Evolutionary conservation across 1,140 invertebrate species (phyloP).

Genomic region (Drosophila simulans): DNA sequence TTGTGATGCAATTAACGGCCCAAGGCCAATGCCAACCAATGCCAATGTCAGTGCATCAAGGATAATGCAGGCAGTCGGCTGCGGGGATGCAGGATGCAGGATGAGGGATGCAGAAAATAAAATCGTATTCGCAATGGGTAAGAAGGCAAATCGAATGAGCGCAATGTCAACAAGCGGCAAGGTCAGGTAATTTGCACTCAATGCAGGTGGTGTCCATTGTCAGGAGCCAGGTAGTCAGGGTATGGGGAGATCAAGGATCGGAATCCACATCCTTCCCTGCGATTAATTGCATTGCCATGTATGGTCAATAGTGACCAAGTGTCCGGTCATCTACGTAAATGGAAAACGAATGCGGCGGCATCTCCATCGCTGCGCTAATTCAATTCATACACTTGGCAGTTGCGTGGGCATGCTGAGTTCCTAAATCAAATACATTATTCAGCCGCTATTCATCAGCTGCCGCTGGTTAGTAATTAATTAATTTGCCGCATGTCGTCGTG

Average conservation of each 20-base stretch:
- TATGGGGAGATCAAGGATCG: not conserved
- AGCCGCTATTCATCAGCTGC: slow-evolving; percentile 18
- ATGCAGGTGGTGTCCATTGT: not conserved
- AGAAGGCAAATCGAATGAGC: slow-evolving; percentile 57
- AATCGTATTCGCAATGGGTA: slow-evolving; percentile 34
- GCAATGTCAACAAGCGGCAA: slow-evolving; percentile 31
- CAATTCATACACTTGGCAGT: slow-evolving; percentile 36
- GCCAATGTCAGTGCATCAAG: slow-evolving; percentile 14
- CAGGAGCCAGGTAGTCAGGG: not conserved
- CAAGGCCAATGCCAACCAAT: slow-evolving; percentile 14
- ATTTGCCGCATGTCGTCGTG: slow-evolving; percentile 9
- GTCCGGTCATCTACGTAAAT: slow-evolving; percentile 1
- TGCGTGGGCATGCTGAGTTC: not conserved
- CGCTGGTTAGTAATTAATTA: slow-evolving; percentile 29
- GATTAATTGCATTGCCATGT: slow-evolving; percentile 30
- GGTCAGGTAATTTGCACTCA: slow-evolving; percentile 4
- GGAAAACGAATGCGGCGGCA: not conserved
- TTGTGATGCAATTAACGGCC: slow-evolving; percentile 67
- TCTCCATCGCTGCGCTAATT: slow-evolving; percentile 13
- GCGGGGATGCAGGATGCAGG: not conserved
- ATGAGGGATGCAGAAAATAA: slow-evolving; percentile 40
- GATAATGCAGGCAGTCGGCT: slow-evolving; percentile 34
- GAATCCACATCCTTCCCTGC: not conserved
- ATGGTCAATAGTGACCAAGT: not conserved
- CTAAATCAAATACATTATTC: slow-evolving; percentile 23